Base-by-base conservation (phyloP, 1,140 invertebrate species). In the Tenebrio molitor region DNA sequence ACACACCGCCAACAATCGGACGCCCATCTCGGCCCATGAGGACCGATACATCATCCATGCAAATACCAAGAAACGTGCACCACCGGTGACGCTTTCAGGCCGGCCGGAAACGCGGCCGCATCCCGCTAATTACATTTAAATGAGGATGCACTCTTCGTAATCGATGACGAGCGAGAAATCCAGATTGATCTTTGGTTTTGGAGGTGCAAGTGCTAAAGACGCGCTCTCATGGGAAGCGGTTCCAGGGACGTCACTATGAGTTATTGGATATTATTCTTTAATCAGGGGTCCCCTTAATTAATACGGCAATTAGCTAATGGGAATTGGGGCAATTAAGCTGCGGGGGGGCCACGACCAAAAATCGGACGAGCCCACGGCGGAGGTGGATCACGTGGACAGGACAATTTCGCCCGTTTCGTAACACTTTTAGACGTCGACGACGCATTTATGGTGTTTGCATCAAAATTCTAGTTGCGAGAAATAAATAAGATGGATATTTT, bases 241-340 rank as follows among this genome's bases (percentile, higher is more conserved):
- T 58, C 23, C 50, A 58, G 50, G 50, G 23, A n/a, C 23, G 50
- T 58, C 50, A 58, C 50, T 29, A 29, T 58, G 50, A 58, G 50
- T 58, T 58, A 58, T 58, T 58, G 50, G 50, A 58, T 29, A 58
- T 58, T 58, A 58, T 58, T 58, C 50, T 58, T 58, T 58, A 58
- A 58, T 58, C 50, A 58, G 19, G 17, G 50, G 50, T 25, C 23
- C 50, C 19, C 50, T 58, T 58, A 58, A 58, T 58, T 58, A 58
- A 58, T 58, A 58, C 23, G 23, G 50, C 50, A 58, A 58, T 58
- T 58, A 58, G 50, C 50, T 58, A 58, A 58, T 58, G 50, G 23
- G 50, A 58, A 58, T 58, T 58, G 16, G 50, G 29, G 50, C 50
- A 58, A 58, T 58, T 58, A 58, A 58, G 23, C 50, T 29, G 50